Percentiles rank a stretch among this genome's conserved stretches.
These are phyloP conservation scores for Drosophila lacertosa DNA, from an alignment of 1,140 invertebrate species.

Conservation along the genomic window DNA sequence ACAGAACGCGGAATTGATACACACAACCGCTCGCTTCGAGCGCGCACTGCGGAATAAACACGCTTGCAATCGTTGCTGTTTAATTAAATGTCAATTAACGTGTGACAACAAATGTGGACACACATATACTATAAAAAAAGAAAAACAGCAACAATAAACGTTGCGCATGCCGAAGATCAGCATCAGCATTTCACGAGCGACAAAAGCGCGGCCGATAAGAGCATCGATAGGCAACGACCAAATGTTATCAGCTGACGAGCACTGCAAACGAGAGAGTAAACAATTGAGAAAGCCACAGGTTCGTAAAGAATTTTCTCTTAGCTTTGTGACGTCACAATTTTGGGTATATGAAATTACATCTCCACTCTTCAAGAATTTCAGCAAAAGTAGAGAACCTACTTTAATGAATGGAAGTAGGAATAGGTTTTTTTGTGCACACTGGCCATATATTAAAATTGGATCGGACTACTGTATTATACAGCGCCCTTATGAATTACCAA, in stretches of 20 bases:
- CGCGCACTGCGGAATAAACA: slow-evolving; percentile 62
- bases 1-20: slow-evolving; percentile 3
- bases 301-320: no score
- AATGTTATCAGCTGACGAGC: slow-evolving; percentile 56
- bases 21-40: slow-evolving; percentile 58
- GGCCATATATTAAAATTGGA: no score
- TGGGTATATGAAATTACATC: no score
- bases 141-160: slow-evolving; percentile 16
- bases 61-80: slow-evolving; percentile 56
- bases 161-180: slow-evolving; percentile 47
- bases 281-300: no score
- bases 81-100: slow-evolving; percentile 83
- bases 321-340: no score
- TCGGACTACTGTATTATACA: no score
- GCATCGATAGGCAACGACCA: slow-evolving; percentile 52
- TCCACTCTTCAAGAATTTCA: no score
- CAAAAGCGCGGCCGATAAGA: slow-evolving; percentile 52
- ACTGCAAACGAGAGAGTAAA: not conserved
- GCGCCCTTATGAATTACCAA: no score
- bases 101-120: slow-evolving; percentile 68
- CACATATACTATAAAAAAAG: slow-evolving; percentile 21
- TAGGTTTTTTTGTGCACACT: no score
- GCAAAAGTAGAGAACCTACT: no score
- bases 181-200: slow-evolving; percentile 53
- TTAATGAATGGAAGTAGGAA: no score